These are phyloP conservation scores for Prolemur simus DNA, from an alignment of 2,113 vertebrate genomes.

Conservation along the genomic window DNA sequence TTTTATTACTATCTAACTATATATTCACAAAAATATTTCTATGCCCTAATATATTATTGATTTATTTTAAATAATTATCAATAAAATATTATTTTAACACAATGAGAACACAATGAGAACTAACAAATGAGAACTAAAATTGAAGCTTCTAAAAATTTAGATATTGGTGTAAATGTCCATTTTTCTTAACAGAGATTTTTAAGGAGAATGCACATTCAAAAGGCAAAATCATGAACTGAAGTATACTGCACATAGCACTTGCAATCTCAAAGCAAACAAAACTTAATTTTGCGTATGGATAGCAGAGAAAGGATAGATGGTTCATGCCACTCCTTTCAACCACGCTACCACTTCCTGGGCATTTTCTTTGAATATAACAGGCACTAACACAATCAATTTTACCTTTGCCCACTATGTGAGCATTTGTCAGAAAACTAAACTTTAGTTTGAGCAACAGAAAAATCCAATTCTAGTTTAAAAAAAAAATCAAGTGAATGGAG, in stretches of 20 bases:
- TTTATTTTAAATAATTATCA: not conserved
- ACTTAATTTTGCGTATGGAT: not conserved
- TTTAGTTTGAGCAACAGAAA: not conserved
- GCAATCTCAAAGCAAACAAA: not conserved
- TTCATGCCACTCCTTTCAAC: not conserved
- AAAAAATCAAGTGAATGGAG: not conserved
- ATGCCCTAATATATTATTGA: not conserved
- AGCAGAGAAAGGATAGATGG: not conserved
- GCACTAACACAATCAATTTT: not conserved
- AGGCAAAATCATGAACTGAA: not conserved
- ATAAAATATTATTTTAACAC: not conserved
- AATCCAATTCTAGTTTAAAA: not conserved
- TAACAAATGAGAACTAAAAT: too few species aligned
- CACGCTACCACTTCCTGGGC: not conserved
- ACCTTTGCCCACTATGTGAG: not conserved
- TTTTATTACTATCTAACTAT: not conserved
- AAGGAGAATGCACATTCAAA: not conserved
- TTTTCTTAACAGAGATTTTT: not conserved
- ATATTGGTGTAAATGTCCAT: not conserved
- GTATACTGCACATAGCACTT: not conserved
- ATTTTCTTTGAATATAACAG: not conserved
- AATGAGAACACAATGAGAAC: not conserved
- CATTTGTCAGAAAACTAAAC: conserved; percentile 8
- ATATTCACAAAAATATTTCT: not conserved
- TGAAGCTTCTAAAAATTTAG: not conserved